phyloP scores from a whole-genome alignment of 37 sponge, comb jelly and placozoan genomes.

The Mnemiopsis leidyi region DNA sequence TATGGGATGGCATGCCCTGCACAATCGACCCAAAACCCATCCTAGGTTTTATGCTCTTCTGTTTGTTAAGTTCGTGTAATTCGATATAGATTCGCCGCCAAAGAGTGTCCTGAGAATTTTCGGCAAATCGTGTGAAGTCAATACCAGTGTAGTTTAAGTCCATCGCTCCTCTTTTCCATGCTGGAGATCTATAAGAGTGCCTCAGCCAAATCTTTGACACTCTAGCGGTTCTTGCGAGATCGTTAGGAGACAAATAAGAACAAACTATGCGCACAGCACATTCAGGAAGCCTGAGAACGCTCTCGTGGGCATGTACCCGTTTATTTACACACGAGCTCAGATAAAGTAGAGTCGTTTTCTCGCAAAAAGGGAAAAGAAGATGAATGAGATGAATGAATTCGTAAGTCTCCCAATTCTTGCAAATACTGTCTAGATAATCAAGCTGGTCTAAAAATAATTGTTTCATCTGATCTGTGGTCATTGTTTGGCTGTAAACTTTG shows the following conservation, averaged over 20 bases:
- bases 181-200: not conserved
- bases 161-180: not conserved
- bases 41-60: not conserved
- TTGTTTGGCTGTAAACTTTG: not conserved
- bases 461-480: not conserved
- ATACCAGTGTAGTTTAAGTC: not conserved
- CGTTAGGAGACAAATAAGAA: slow-evolving; percentile 1
- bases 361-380: slow-evolving; percentile 25
- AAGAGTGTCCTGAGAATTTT: slow-evolving; percentile 7
- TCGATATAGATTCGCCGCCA: slow-evolving; percentile 55
- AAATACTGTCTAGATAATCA: not conserved
- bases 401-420: not conserved
- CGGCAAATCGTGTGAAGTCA: not conserved
- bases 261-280: not conserved
- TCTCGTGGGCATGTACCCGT: slow-evolving; percentile 1
- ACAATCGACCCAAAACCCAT: slow-evolving; percentile 17
- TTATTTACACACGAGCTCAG: slow-evolving; percentile 57
- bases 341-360: not conserved
- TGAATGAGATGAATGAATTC: slow-evolving; percentile 49
- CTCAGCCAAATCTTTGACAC: not conserved
- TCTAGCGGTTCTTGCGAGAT: not conserved
- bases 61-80: slow-evolving; percentile 6
- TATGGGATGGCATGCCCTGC: not conserved
- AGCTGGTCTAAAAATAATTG: not conserved
- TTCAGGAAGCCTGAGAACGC: slow-evolving; percentile 28